Evolutionary conservation across 2,797 vertebrate genomes (phyloP).

Genomic region (Acanthurus leucopareius): DNA sequence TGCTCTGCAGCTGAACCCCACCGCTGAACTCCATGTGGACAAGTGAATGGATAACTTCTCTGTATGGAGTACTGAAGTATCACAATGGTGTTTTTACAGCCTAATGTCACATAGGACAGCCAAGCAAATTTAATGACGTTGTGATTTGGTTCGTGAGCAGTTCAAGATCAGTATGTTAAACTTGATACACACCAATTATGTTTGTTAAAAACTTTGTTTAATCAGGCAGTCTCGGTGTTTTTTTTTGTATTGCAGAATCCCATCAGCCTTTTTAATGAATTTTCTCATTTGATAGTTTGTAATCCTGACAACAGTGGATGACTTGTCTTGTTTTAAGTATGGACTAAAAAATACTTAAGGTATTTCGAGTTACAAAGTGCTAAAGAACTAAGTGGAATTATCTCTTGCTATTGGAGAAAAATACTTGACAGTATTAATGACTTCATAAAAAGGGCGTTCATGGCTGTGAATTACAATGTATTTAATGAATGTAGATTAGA

Average conservation of each 20-base stretch:
- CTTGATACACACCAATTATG: not conserved
- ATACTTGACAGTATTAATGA: not conserved
- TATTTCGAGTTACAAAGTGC: not conserved
- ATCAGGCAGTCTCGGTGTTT: not conserved
- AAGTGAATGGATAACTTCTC: slow-evolving; percentile 45
- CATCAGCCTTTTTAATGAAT: not conserved
- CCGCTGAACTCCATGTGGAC: slow-evolving; percentile 57
- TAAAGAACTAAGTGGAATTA: not conserved
- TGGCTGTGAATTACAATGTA: not conserved
- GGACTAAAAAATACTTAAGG: not conserved
- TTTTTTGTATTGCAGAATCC: not conserved
- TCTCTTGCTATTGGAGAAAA: not conserved
- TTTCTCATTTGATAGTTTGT: not conserved
- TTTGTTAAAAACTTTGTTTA: not conserved
- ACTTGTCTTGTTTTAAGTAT: not conserved
- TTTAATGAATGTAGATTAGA: not conserved
- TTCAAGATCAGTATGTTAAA: slow-evolving; percentile 3
- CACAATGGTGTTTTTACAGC: slow-evolving; percentile 30
- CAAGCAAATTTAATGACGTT: slow-evolving; percentile 15
- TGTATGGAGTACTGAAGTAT: slow-evolving; percentile 45
- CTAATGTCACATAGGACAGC: slow-evolving; percentile 18
- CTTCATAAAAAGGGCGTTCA: slow-evolving; percentile 1
- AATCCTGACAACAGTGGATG: not conserved
- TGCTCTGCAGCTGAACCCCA: slow-evolving; percentile 61
- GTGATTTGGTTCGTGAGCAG: slow-evolving; percentile 29